Percentiles rank a stretch among this genome's conserved stretches.
These are phyloP conservation scores for Dimorphilus gyrociliatus DNA, from an alignment of 2,888 invertebrate genomes.

Conservation along the genomic window DNA sequence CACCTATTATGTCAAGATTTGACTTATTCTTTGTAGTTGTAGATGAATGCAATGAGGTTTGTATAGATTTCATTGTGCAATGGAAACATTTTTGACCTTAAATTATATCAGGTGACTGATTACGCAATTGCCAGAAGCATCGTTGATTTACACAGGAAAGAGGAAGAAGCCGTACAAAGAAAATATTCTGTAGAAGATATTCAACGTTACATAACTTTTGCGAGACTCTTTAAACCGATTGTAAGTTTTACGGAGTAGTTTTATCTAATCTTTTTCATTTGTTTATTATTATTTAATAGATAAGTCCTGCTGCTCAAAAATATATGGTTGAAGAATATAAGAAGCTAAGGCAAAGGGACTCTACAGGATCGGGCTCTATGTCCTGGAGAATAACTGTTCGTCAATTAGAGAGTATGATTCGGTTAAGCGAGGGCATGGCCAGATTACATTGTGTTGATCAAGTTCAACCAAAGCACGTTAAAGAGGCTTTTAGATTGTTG, in stretches of 20 bases:
- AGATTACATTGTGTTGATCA: constrained; percentile 83
- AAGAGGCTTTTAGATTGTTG: constrained; percentile 70
- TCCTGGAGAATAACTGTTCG: constrained; percentile 92
- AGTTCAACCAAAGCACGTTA: constrained; percentile 67
- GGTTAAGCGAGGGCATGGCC: constrained; percentile 88
- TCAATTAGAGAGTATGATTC: constrained; percentile 83
- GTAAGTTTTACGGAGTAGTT: constrained; percentile 38
- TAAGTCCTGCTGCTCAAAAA: constrained; percentile 55
- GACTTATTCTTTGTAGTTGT: constrained; percentile 95
- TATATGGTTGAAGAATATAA: constrained; percentile 75
- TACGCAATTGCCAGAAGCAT: constrained; percentile 92
- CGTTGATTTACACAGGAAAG: constrained; percentile 75
- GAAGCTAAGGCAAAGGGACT: constrained; percentile 64
- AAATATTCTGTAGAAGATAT: constrained; percentile 76
- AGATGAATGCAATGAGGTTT: constrained; percentile 78
- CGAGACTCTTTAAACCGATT: constrained; percentile 82
- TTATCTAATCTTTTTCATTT: no score
- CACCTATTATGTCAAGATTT: constrained; percentile 97
- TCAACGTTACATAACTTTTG: constrained; percentile 84
- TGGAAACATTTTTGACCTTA: not conserved
- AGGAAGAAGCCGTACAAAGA: constrained; percentile 58
- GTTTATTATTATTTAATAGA: no score
- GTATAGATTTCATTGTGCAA: constrained; percentile 2
- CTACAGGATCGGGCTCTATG: constrained; percentile 46
- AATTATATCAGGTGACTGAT: constrained; percentile 55